These are phyloP conservation scores for Helicoverpa assulta DNA, from an alignment of 2,888 invertebrate species.

Conservation along the genomic window DNA sequence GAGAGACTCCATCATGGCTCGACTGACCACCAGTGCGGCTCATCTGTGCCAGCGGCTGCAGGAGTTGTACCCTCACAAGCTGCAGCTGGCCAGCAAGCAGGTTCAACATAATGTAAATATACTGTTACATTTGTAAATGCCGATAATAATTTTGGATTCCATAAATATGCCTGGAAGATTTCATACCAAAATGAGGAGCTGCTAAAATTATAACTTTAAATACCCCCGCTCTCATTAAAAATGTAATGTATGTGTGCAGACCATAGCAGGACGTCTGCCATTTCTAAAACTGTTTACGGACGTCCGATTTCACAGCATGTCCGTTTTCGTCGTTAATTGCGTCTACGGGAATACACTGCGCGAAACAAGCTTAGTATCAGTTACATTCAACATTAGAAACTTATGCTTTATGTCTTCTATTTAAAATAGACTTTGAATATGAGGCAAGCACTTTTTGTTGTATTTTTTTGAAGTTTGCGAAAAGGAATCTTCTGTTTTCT, in stretches of 20 bases:
- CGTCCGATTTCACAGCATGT: constrained; percentile 48
- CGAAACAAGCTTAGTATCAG: neutral
- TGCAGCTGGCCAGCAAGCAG: constrained; percentile 76
- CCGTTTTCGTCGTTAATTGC: constrained; percentile 35
- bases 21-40: constrained; percentile 81
- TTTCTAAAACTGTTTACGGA: constrained; percentile 43
- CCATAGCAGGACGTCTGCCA: constrained; percentile 39
- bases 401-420: neutral
- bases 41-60: constrained; percentile 85
- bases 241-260: neutral
- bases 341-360: neutral
- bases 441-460: too few relatives aligned
- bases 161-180: neutral
- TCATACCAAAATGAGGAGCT: too few relatives aligned
- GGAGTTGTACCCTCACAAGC: constrained; percentile 83
- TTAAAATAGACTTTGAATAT: neutral
- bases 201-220: too few relatives aligned
- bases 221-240: neutral
- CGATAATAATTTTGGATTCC: neutral
- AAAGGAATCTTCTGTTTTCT: constrained; percentile 6
- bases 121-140: neutral
- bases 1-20: constrained; percentile 74
- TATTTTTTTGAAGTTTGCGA: too few relatives aligned
- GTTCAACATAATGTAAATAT: constrained; percentile 65
- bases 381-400: constrained; percentile 1